A percentile compares a stretch with the other conserved stretches of the same genome.
Evolutionary conservation across 2,797 vertebrate species (phyloP).

Genomic region (Platalea minor): DNA sequence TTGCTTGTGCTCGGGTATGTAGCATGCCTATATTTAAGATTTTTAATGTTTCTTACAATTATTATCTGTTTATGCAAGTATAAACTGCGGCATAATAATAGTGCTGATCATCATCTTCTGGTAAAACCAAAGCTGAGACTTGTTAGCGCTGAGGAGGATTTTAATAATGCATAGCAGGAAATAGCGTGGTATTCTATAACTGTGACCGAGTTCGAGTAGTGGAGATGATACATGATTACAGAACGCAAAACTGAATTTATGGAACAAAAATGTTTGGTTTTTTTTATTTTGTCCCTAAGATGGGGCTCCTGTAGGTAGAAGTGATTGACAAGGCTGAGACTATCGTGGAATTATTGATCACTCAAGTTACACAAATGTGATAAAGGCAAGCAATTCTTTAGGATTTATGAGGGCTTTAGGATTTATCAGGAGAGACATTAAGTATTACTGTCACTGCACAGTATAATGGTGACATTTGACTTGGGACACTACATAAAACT

Average conservation of each 20-base stretch:
- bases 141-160: not conserved
- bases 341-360: not conserved
- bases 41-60: not conserved
- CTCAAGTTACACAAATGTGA: not conserved
- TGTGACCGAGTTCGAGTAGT: no score
- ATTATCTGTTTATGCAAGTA: not conserved
- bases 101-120: not conserved
- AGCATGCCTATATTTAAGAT: not conserved
- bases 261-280: not conserved
- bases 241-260: not conserved
- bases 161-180: not conserved
- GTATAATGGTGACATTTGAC: not conserved
- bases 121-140: not conserved
- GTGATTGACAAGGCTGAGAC: not conserved
- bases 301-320: not conserved
- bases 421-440: not conserved
- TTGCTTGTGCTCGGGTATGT: constrained; percentile 91
- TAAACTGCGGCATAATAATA: not conserved
- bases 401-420: not conserved
- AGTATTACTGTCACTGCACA: not conserved
- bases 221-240: not conserved
- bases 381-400: not conserved
- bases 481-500: not conserved
- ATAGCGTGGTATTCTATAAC: not conserved
- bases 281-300: not conserved